Percentiles rank a stretch among this genome's conserved stretches.
These are phyloP conservation scores for Trichogramma dendrolimi DNA, from an alignment of 2,888 invertebrate species.

Conservation along the genomic window DNA sequence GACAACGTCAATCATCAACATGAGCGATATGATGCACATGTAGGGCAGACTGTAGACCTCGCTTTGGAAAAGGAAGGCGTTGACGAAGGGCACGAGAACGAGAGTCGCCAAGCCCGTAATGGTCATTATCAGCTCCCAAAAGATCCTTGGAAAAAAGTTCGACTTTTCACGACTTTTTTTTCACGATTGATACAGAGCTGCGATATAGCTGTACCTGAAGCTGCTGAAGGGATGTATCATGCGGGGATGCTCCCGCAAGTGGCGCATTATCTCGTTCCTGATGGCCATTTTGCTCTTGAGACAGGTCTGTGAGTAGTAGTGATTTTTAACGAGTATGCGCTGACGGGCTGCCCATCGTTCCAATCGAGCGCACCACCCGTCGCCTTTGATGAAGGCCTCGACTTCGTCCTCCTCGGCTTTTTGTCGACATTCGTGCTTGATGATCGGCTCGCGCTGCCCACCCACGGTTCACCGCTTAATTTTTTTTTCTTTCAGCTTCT, in stretches of 20 bases:
- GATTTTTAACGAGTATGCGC: slow-evolving; percentile 34
- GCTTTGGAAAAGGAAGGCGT: slow-evolving; percentile 40
- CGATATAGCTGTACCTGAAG: slow-evolving; percentile 39
- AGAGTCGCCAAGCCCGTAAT: slow-evolving; percentile 39
- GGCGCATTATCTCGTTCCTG: slow-evolving; percentile 46
- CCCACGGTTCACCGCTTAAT: no score
- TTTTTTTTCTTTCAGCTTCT: no score
- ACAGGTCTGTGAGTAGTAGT: slow-evolving; percentile 38
- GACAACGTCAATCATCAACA: slow-evolving; percentile 43
- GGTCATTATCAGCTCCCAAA: slow-evolving; percentile 47
- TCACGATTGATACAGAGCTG: neutral
- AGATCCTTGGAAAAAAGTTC: slow-evolving; percentile 35
- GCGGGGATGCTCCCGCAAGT: slow-evolving; percentile 41
- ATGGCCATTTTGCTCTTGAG: slow-evolving; percentile 47
- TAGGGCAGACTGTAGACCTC: slow-evolving; percentile 30
- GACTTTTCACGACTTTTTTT: neutral
- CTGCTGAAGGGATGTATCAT: slow-evolving; percentile 52
- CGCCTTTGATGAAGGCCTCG: slow-evolving; percentile 25
- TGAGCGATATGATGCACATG: slow-evolving; percentile 36
- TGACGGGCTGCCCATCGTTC: slow-evolving; percentile 34
- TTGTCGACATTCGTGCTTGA: slow-evolving; percentile 36
- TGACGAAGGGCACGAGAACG: slow-evolving; percentile 41
- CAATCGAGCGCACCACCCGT: slow-evolving; percentile 21
- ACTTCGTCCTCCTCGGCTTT: slow-evolving; percentile 32
- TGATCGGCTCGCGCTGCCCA: neutral